These are phyloP conservation scores for Rhorus exstirpatorius DNA, from an alignment of 2,888 invertebrate genomes.

Conservation along the genomic window DNA sequence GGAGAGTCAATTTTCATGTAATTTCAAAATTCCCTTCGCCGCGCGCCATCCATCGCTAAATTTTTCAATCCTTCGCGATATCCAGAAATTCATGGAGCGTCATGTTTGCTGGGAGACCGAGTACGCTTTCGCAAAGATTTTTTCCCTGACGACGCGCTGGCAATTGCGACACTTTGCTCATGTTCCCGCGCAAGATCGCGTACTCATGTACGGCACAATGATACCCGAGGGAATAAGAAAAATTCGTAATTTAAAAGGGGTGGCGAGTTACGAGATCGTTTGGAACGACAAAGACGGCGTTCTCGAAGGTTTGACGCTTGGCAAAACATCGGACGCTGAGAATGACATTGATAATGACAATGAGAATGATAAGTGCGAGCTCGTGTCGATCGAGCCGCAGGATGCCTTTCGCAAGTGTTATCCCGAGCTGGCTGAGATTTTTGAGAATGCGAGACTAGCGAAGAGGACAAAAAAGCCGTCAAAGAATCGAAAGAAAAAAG, in stretches of 20 bases:
- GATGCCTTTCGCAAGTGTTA: conserved; percentile 89
- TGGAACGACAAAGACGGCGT: conserved; percentile 89
- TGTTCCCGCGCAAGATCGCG: conserved; percentile 72
- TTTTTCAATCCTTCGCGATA: neutral
- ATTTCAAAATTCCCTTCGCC: too few relatives aligned
- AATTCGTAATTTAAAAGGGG: conserved; percentile 87
- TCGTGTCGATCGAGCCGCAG: conserved; percentile 91
- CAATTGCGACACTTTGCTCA: conserved; percentile 87
- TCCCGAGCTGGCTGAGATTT: conserved; percentile 88
- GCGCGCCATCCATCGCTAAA: too few relatives aligned
- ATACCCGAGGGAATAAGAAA: conserved; percentile 88
- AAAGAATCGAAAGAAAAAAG: conserved; percentile 76
- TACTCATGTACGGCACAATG: conserved; percentile 80
- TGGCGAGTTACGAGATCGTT: conserved; percentile 91
- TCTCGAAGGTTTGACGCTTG: conserved; percentile 87
- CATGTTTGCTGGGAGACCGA: conserved; percentile 92
- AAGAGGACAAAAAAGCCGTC: conserved; percentile 80
- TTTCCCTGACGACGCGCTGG: conserved; percentile 93
- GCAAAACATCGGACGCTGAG: conserved; percentile 70
- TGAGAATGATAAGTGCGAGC: conserved; percentile 84
- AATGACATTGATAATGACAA: conserved; percentile 35
- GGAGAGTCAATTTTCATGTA: too few relatives aligned
- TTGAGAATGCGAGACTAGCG: conserved; percentile 88
- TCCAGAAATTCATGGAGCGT: conserved; percentile 89
- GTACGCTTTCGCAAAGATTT: conserved; percentile 92